Evolutionary conservation across 2,888 invertebrate genomes (phyloP).

Genomic region (Campopleginae sp.): DNA sequence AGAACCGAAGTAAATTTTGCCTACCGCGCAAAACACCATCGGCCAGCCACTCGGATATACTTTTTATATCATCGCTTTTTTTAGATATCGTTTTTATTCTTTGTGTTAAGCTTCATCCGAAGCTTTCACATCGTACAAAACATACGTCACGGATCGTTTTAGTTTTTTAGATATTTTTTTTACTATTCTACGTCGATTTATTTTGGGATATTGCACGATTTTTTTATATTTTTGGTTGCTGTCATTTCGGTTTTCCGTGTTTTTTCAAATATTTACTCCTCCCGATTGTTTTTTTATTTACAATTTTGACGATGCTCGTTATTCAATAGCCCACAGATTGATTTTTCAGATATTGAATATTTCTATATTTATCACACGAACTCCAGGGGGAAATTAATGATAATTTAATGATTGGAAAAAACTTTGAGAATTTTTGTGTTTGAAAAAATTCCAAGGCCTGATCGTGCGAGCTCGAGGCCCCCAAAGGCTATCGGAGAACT

Average conservation of each 20-base stretch:
- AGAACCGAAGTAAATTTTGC: conserved; percentile 40
- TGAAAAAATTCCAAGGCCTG: not conserved
- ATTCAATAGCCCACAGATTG: not conserved
- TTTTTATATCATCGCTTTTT: conserved; percentile 30
- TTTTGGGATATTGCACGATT: not conserved
- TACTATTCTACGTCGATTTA: not conserved
- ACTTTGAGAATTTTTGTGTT: conserved; percentile 9
- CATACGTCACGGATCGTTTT: not conserved
- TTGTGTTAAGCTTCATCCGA: not conserved
- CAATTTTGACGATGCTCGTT: not conserved
- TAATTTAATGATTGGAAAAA: not conserved
- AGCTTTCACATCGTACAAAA: not conserved
- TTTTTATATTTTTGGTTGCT: not conserved
- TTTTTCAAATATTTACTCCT: not conserved
- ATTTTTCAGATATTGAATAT: not conserved
- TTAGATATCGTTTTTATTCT: conserved; percentile 1
- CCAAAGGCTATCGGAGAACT: conserved; percentile 28
- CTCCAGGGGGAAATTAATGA: not conserved
- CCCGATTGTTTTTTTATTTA: not conserved
- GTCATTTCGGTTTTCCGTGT: not conserved
- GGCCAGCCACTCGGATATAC: conserved; percentile 11
- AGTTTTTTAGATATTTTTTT: not conserved
- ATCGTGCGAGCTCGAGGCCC: not conserved
- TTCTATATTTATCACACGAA: not conserved
- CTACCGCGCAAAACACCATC: conserved; percentile 1